Evolutionary conservation across 1,140 invertebrate species (phyloP).

Genomic region (Tetraneura akinire): DNA sequence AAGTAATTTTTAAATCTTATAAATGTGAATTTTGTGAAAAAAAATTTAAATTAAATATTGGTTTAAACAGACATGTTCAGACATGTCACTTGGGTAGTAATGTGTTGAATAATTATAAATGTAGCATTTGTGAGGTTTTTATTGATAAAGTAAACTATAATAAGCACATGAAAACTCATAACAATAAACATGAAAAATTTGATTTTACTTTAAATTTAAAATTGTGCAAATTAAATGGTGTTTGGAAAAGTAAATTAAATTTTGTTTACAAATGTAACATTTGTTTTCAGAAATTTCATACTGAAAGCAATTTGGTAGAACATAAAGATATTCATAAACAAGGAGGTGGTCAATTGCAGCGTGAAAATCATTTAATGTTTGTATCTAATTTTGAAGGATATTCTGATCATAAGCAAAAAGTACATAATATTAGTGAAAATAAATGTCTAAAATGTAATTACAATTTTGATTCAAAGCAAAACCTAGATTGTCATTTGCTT

Average conservation of each 20-base stretch:
- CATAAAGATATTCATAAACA: background rate
- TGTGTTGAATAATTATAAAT: background rate
- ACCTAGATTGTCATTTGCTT: slow-evolving; percentile 11
- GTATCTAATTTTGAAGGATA: background rate
- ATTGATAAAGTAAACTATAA: background rate
- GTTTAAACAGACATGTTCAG: background rate
- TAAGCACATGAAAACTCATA: background rate
- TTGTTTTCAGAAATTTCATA: slow-evolving; percentile 11
- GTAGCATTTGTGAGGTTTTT: background rate
- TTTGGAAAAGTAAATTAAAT: slow-evolving; percentile 37
- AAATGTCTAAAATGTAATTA: background rate
- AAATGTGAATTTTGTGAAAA: slow-evolving; percentile 19
- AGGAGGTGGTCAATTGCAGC: background rate
- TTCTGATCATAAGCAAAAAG: background rate
- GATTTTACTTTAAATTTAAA: background rate
- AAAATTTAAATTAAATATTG: slow-evolving; percentile 1
- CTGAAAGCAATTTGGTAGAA: slow-evolving; percentile 6
- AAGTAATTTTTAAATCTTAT: background rate
- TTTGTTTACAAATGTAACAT: slow-evolving; percentile 12
- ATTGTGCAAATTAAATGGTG: slow-evolving; percentile 24
- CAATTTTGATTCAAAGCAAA: background rate
- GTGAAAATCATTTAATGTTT: background rate
- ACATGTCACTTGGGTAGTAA: background rate
- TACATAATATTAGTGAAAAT: background rate
- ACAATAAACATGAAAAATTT: background rate